Conservation (phyloP, 2,797 vertebrate genomes). For the Tachyglossus aculeatus region DNA sequence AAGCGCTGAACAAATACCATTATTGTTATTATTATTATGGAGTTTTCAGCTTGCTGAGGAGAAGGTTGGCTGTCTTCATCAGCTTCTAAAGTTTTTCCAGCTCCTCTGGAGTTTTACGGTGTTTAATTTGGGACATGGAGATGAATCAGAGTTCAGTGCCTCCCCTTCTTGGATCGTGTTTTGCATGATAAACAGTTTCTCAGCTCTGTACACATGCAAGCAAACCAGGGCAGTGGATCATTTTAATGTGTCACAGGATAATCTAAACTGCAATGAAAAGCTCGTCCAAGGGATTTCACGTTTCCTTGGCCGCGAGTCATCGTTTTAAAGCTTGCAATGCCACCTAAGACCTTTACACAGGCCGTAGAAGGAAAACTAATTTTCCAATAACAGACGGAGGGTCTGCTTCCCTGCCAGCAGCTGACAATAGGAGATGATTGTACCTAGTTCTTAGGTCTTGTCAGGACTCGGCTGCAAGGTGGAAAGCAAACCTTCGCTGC, state of each 20-base stretch:
- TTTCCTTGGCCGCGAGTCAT: neutral
- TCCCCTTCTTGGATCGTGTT: too few species aligned
- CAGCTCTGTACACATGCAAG: neutral
- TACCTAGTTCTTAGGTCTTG: neutral
- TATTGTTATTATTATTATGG: too few species aligned
- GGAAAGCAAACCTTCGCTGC: neutral
- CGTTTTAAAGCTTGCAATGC: neutral
- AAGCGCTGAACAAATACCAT: too few species aligned
- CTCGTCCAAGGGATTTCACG: constrained; percentile 7
- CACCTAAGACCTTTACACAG: neutral
- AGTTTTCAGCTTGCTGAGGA: too few species aligned
- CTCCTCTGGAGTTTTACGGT: neutral
- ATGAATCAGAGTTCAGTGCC: neutral
- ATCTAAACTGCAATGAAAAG: constrained; percentile 7
- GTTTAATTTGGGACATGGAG: neutral
- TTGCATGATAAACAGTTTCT: neutral
- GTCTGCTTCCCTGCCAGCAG: neutral
- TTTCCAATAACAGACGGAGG: constrained; percentile 1
- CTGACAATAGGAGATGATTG: neutral
- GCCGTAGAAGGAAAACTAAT: neutral
- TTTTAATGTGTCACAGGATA: neutral
- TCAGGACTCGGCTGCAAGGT: accelerated
- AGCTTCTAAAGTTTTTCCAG: neutral
- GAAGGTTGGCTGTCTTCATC: neutral
- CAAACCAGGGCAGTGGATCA: neutral